Evolutionary conservation across 2,888 invertebrate genomes (phyloP).

Genomic region (Galeruca laticollis): DNA sequence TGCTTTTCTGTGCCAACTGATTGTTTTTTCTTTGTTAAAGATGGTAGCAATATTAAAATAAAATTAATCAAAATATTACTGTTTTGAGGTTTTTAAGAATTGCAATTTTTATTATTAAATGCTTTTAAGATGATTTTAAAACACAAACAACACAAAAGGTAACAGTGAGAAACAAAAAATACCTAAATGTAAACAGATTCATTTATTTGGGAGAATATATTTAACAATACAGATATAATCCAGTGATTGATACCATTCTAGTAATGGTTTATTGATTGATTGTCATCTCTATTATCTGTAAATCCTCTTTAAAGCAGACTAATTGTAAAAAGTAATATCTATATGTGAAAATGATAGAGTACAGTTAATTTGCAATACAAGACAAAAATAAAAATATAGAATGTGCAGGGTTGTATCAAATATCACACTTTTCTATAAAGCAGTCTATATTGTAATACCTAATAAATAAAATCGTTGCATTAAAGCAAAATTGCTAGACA

Average conservation of each 20-base stretch:
- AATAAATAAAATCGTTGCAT: slow-evolving; percentile 18
- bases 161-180: slow-evolving; percentile 3
- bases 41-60: too few species aligned
- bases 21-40: too few species aligned
- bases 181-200: neutral
- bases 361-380: neutral
- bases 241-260: neutral
- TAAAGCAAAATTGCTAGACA: neutral
- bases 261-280: slow-evolving; percentile 6
- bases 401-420: slow-evolving; percentile 16
- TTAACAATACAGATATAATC: neutral
- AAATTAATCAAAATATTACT: too few species aligned
- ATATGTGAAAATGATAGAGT: neutral
- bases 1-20: too few species aligned
- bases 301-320: slow-evolving; percentile 14
- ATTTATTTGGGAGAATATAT: slow-evolving; percentile 1
- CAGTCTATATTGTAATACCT: slow-evolving; percentile 2
- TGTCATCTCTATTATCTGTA: neutral
- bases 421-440: slow-evolving; percentile 15
- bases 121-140: neutral
- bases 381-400: slow-evolving; percentile 12
- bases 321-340: neutral
- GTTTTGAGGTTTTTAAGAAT: neutral
- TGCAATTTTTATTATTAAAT: neutral
- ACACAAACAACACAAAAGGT: neutral